Base-by-base conservation (phyloP, 2,888 invertebrate species). In the Spisula subtruncata region DNA sequence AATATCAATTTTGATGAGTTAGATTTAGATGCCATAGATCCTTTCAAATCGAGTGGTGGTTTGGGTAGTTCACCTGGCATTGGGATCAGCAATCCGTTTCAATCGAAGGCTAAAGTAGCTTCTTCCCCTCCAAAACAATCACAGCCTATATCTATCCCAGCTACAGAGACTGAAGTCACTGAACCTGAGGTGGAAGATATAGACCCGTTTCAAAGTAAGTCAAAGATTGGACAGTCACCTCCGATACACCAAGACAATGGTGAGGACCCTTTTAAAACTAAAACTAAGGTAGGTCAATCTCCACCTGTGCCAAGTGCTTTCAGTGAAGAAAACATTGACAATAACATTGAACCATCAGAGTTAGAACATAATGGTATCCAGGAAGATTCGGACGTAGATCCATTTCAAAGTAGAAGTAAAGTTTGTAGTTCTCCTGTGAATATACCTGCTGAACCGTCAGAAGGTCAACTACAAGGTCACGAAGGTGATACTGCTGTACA, bases 1-100 rank as follows among this genome's bases (percentile, higher is more conserved):
- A 95, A 95, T 84, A 93, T 96, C 81, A 95, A 96, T 89, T 96
- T 96, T 95, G 96, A 96, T 89, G 94, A 95, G n/a, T 86, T 96
- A 75, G 96, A 96, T 93, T 35, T 75, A 35, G 94, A 93, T 87
- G 87, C 93, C 2, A 88, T 93, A 8, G 95, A 96, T 87, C 96
- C 96, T 8, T 96, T 96, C 87, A 92, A 93, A 54, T 83, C 95
- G 8, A 94, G 92, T 75, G 88, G 81, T 25, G 93, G 93, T 51
- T 71, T 96, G 32, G 90, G 90, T 25, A 91, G 85, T 48, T 95
- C 95, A 35, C 95, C 95, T 20, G 80, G 79, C 0, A 89, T 85
- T n/a, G 87, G 86, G 18, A 56, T 60, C 12, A 84, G 54, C 14
- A 96, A 96, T 86, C 96, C 96, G 1, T 96, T 96, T 92, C 89